These are phyloP conservation scores for Hippocampus zosterae DNA, from an alignment of 2,113 vertebrate genomes.

Conservation along the genomic window DNA sequence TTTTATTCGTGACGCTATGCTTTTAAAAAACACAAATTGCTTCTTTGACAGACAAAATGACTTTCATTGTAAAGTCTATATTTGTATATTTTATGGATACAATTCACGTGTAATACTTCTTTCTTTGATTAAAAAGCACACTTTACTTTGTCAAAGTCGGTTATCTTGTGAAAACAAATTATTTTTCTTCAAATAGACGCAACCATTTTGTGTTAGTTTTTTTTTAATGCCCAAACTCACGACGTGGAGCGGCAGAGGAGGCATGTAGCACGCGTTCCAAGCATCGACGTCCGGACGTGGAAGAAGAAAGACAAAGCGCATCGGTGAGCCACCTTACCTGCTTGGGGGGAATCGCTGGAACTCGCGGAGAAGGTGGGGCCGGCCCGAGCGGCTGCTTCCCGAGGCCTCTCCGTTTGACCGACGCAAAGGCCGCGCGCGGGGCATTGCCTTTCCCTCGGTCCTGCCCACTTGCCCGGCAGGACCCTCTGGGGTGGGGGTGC, in stretches of 20 bases:
- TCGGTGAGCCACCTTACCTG: constrained; percentile 38
- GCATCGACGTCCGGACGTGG: not conserved
- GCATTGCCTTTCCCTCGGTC: not conserved
- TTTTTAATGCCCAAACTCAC: no score
- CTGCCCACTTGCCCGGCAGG: not conserved
- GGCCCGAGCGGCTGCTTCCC: constrained; percentile 7
- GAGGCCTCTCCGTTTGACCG: constrained; percentile 9
- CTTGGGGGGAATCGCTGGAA: constrained; percentile 10
- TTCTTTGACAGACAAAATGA: no score
- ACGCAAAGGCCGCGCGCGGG: not conserved
- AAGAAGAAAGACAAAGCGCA: not conserved
- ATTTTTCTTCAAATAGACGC: no score
- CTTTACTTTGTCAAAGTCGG: no score
- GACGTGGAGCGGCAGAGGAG: not conserved
- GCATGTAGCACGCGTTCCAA: not conserved
- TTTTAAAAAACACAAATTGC: no score
- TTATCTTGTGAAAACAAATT: no score
- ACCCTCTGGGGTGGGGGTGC: constrained; percentile 12
- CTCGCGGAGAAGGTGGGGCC: constrained; percentile 4
- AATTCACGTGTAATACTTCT: no score
- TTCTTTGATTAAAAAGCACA: no score
- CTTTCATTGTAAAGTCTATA: no score
- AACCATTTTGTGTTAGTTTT: no score
- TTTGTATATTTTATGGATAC: no score
- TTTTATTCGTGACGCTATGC: no score